Conservation (phyloP, 2,797 vertebrate genomes). For the Propithecus deckenii region DNA sequence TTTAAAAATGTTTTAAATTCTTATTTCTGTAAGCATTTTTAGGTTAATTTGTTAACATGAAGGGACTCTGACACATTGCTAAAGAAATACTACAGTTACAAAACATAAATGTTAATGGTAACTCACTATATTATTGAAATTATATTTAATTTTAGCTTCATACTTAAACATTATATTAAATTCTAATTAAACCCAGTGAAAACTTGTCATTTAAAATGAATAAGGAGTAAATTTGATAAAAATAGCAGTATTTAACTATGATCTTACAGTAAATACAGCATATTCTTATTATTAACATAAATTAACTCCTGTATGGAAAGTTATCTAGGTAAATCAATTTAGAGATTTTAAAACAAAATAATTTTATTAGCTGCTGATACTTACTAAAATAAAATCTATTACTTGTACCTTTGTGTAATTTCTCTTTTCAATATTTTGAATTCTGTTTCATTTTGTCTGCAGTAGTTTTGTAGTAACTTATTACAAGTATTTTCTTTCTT, state of each 20-base stretch:
- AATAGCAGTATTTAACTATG: neutral
- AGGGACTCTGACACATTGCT: neutral
- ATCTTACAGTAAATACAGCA: neutral
- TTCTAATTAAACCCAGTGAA: neutral
- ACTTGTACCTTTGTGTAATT: neutral
- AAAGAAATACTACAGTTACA: neutral
- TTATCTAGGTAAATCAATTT: no score
- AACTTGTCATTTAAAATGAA: conserved; percentile 20
- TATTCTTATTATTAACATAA: neutral
- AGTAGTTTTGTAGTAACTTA: neutral
- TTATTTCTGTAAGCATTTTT: neutral
- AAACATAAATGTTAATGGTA: neutral
- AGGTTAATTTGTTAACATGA: neutral
- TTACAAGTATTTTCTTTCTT: neutral
- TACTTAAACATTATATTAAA: neutral
- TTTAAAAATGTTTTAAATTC: neutral
- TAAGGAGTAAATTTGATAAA: neutral
- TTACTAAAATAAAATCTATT: neutral
- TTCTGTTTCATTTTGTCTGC: neutral
- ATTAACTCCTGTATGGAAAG: neutral
- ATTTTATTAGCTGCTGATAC: neutral
- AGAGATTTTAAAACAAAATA: neutral
- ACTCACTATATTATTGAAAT: neutral
- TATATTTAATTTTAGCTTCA: neutral
- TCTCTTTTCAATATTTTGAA: neutral